Evolutionary conservation across 2,888 invertebrate genomes (phyloP), one percentile per base, ranked within the genome.

Genomic region (Sthenelais limicola): DNA sequence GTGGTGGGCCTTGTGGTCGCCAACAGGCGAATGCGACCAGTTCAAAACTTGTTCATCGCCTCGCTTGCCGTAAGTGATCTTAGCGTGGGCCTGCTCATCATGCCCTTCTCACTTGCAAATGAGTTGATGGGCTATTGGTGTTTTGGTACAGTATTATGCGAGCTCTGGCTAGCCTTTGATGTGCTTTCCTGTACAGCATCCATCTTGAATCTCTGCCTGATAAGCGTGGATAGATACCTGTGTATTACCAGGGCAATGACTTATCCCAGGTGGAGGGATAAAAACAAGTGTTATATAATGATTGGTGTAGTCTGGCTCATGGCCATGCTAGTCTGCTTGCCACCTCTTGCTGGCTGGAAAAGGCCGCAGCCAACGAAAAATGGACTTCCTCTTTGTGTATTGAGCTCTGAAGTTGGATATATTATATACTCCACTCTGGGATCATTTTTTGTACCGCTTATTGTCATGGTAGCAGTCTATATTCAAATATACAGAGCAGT

Each of bases 381-480:
- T n/a, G 80, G 82, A 1, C 82, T 81, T 74, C 85, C 84, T 5
- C 73, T 83, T 35, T 88, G 88, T 79, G 77, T 81, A 51, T 77
- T 88, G 15, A 97, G 96, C 84, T 94, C 95, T 86, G 97, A 98
- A 90, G 92, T 97, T 84, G 97, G 98, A 78, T 98, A 99, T 91
- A 98, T 98, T 86, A 90, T 98, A 74, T 99, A 98, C 90, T 98
- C 98, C 28, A 96, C 98, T 26, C 91, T 97, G 84, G 98, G 98
- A 82, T 98, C 98, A 85, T 99, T 99, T 91, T 99, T 97, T 92
- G 96, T 99, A 88, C 98, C 99, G 77, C 96, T 97, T 86, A 95
- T 97, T 89, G 97, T 99, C 88, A 98, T 99, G 98, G 97, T 98
- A 86, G 97, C 98, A 90, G 98, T 99, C 77, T 99, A 99, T 90